Conservation (phyloP, 2,888 invertebrate species). For the Pterobdella sp. region DNA sequence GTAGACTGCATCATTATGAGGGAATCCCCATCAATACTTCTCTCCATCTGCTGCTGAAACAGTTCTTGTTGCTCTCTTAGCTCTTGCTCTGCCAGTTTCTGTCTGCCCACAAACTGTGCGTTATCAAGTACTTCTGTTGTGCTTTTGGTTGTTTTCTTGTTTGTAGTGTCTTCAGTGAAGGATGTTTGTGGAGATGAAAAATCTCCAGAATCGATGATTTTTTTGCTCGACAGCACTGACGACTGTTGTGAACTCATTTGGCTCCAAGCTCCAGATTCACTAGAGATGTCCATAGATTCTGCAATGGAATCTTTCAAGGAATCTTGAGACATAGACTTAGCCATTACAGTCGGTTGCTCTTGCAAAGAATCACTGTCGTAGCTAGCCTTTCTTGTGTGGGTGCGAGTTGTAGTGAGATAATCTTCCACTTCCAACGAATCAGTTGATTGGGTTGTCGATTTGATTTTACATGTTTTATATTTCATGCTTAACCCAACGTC, state of each 20-base stretch:
- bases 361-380: constrained; percentile 40
- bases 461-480: background rate
- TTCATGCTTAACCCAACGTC: background rate
- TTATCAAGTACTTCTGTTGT: background rate
- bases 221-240: constrained; percentile 34
- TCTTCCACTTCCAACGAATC: constrained; percentile 12
- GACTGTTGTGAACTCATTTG: constrained; percentile 37
- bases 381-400: constrained; percentile 24
- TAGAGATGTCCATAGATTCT: constrained; percentile 46
- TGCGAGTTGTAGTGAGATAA: constrained; percentile 23
- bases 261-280: constrained; percentile 44
- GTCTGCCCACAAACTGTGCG: background rate
- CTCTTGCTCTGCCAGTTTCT: background rate
- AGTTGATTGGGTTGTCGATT: background rate
- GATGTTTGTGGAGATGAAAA: constrained; percentile 23
- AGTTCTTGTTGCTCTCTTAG: background rate
- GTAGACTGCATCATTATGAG: constrained; percentile 7
- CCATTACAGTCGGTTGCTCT: constrained; percentile 37
- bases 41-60: constrained; percentile 9
- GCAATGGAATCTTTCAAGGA: constrained; percentile 40
- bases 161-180: background rate
- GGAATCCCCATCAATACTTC: background rate
- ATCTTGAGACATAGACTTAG: constrained; percentile 45
- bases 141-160: background rate
- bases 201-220: background rate